Conservation (phyloP, 2,888 invertebrate genomes). For the Habrosyne pyritoides region DNA sequence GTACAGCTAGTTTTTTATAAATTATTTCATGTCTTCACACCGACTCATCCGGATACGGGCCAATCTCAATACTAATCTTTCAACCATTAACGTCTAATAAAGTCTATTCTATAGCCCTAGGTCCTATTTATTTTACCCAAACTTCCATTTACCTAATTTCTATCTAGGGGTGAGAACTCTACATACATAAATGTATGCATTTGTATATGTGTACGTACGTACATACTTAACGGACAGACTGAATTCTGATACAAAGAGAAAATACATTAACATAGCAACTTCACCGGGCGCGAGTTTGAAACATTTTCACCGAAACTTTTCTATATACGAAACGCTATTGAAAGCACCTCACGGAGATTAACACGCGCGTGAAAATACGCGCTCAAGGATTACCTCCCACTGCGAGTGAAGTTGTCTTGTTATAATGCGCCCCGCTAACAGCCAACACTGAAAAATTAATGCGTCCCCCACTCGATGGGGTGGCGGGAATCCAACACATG, state of each 20-base stretch:
- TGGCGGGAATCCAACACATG: conserved; percentile 31
- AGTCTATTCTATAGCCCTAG: too few species aligned
- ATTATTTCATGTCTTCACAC: too few species aligned
- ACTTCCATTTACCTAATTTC: background rate
- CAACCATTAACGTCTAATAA: too few species aligned
- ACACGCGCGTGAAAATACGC: conserved; percentile 73
- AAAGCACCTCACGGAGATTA: conserved; percentile 78
- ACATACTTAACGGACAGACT: conserved; percentile 59
- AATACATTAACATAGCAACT: conserved; percentile 81
- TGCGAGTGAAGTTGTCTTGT: conserved; percentile 72
- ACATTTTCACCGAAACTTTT: conserved; percentile 79
- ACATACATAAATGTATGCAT: background rate
- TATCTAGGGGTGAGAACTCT: too few species aligned
- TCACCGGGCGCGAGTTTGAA: conserved; percentile 66
- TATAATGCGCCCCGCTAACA: conserved; percentile 49
- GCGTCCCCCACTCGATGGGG: conserved; percentile 20
- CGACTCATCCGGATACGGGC: too few species aligned
- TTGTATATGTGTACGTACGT: conserved; percentile 35
- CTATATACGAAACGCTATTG: conserved; percentile 78
- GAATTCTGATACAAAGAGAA: conserved; percentile 74
- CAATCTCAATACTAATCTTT: too few species aligned
- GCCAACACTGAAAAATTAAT: conserved; percentile 51
- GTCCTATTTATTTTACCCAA: too few species aligned
- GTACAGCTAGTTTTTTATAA: too few species aligned
- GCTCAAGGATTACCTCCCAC: conserved; percentile 71